phyloP scores from a whole-genome alignment of 2,113 vertebrate species.

The Corythornis vintsioides region DNA sequence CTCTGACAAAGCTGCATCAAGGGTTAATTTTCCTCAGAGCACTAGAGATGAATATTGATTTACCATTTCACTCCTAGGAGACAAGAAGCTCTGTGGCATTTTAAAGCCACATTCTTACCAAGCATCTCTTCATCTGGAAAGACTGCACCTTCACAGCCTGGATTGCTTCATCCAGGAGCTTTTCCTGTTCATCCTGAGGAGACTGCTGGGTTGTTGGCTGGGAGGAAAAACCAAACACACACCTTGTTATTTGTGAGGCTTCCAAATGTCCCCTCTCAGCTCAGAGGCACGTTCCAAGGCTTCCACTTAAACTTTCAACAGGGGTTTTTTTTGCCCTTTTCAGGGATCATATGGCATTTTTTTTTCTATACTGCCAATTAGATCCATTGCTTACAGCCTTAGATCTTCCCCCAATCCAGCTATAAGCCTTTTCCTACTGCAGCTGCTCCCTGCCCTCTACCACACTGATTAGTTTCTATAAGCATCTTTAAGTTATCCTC shows the following conservation, averaged over 20 bases:
- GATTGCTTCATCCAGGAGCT: conserved; percentile 96
- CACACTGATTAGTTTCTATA: not conserved
- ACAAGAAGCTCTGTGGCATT: not conserved
- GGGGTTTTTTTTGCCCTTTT: not conserved
- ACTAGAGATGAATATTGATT: not conserved
- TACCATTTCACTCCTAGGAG: not conserved
- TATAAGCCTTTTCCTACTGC: not conserved
- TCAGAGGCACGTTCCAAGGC: not conserved
- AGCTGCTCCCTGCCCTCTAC: not conserved
- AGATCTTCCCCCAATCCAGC: not conserved
- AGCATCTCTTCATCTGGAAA: conserved; percentile 98
- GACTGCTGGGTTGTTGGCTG: conserved; percentile 96
- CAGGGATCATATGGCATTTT: not conserved
- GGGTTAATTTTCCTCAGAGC: not conserved
- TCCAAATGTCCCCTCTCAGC: not conserved
- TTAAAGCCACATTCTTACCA: conserved; percentile 80
- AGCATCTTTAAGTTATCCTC: not conserved
- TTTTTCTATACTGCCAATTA: not conserved
- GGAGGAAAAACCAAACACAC: not conserved
- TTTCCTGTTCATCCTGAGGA: conserved; percentile 98
- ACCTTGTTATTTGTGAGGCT: not conserved
- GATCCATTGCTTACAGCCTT: not conserved
- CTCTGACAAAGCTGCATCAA: not conserved
- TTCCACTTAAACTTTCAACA: not conserved
- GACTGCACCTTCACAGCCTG: conserved; percentile 99